phyloP scores from a whole-genome alignment of 2,797 vertebrate species.

The Euphonia xanthogaster region DNA sequence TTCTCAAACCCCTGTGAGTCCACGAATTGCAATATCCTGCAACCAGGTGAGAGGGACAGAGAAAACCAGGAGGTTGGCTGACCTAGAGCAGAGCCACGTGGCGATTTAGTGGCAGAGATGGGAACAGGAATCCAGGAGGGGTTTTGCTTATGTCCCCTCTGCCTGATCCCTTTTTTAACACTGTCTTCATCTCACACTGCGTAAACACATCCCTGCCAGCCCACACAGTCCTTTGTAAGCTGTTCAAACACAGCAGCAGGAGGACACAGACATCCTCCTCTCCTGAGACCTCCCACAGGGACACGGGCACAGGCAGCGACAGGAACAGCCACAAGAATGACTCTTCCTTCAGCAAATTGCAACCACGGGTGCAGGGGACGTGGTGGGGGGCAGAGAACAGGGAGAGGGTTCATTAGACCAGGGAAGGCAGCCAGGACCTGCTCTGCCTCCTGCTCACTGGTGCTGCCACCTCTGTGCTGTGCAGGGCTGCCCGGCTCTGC shows the following conservation, averaged over 20 bases:
- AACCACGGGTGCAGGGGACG: rapidly evolving
- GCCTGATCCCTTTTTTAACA: neutral
- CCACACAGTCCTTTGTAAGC: slow-evolving; percentile 16
- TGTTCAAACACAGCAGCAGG: slow-evolving; percentile 17
- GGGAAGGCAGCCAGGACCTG: neutral
- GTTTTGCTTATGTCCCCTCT: neutral
- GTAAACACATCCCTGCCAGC: neutral
- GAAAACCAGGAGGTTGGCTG: neutral
- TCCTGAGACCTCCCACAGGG: neutral
- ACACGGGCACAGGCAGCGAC: neutral
- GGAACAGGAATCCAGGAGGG: neutral
- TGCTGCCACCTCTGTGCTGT: rapidly evolving
- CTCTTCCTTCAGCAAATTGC: neutral
- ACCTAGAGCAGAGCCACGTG: neutral
- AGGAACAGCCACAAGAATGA: neutral
- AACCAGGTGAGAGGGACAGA: neutral
- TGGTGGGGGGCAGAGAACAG: rapidly evolving
- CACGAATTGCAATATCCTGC: neutral
- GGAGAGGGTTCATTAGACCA: neutral
- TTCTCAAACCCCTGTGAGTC: neutral
- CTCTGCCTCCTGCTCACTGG: neutral
- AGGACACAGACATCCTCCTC: neutral
- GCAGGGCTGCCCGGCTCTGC: neutral
- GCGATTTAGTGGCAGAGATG: rapidly evolving
- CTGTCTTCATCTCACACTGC: rapidly evolving